Conservation (phyloP, 2,797 vertebrate species). For the Yasuhikotakia modesta region DNA sequence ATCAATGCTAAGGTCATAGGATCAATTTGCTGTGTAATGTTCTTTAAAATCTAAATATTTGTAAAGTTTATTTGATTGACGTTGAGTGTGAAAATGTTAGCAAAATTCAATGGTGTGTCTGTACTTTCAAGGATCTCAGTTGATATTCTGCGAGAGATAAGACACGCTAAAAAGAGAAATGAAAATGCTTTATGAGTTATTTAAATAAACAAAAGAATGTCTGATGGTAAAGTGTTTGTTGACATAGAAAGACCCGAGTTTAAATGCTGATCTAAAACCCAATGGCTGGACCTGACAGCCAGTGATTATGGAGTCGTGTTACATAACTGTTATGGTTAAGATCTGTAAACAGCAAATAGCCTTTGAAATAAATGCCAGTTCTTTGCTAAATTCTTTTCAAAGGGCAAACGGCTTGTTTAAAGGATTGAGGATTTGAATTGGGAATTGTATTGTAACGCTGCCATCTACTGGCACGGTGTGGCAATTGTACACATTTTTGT, state of each 20-base stretch:
- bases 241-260: no score
- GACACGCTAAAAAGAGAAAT: background rate
- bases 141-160: no score
- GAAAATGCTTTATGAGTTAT: no score
- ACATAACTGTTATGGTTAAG: background rate
- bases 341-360: background rate
- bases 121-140: no score
- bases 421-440: background rate
- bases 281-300: background rate
- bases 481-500: background rate
- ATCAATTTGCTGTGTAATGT: background rate
- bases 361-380: background rate
- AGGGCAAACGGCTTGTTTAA: background rate
- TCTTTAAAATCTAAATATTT: background rate
- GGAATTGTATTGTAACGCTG: slow-evolving; percentile 28
- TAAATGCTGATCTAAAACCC: no score
- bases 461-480: slow-evolving; percentile 31
- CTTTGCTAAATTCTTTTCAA: background rate
- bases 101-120: no score
- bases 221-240: no score
- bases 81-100: background rate
- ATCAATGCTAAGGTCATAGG: background rate
- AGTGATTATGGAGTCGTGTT: background rate
- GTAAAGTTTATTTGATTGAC: background rate
- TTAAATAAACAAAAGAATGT: no score